phyloP scores from a whole-genome alignment of 1,140 invertebrate species.

The Drosophila lowei region DNA sequence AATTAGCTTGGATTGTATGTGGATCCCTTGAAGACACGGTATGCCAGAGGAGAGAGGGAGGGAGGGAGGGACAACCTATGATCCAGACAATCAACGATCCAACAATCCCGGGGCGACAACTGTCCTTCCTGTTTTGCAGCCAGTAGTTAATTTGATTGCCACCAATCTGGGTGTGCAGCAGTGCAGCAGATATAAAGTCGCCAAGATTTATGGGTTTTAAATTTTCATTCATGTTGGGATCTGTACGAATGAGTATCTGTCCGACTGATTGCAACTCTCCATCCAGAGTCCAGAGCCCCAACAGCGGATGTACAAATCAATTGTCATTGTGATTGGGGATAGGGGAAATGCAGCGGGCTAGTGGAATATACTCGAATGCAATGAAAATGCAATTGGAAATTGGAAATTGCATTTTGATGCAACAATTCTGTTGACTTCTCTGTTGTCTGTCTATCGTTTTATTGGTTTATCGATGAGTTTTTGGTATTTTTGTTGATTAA shows the following conservation, averaged over 20 bases:
- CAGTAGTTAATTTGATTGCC: conserved; percentile 61
- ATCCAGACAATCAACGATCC: conserved; percentile 14
- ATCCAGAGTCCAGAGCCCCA: conserved; percentile 15
- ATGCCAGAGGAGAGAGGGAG: conserved; percentile 6
- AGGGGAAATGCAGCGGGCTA: neutral
- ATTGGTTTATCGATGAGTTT: no score
- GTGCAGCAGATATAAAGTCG: conserved; percentile 48
- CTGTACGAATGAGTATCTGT: neutral
- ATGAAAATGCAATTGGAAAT: no score
- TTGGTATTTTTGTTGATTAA: no score
- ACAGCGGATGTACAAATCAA: conserved; percentile 63
- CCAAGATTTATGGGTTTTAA: conserved; percentile 72
- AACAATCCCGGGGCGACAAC: neutral
- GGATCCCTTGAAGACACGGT: neutral
- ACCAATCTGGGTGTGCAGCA: conserved; percentile 33
- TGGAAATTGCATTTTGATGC: no score
- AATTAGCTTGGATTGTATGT: conserved; percentile 36
- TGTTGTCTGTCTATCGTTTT: no score
- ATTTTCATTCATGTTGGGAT: conserved; percentile 59
- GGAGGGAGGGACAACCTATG: neutral
- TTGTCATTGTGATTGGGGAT: conserved; percentile 26
- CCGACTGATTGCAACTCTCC: conserved; percentile 34
- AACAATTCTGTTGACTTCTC: no score
- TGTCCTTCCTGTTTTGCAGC: conserved; percentile 28
- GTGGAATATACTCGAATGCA: neutral